These are phyloP conservation scores for Saccostrea echinata DNA, from an alignment of 1,140 invertebrate genomes.

Conservation along the genomic window DNA sequence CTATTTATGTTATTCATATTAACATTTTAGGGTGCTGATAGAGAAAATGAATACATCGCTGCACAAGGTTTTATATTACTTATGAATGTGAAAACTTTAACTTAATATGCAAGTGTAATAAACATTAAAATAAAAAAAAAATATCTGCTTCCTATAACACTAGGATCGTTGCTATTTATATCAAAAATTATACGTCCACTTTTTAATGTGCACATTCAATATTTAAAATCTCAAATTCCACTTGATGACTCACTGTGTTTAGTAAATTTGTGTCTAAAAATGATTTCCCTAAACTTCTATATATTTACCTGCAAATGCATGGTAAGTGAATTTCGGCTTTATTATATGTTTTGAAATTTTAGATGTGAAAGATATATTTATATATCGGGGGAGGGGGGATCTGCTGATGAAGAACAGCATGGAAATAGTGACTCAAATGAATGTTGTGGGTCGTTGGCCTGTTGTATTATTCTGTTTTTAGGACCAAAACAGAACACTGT, in stretches of 20 bases:
- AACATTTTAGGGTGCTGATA: not conserved
- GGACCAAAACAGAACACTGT: not conserved
- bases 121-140: not conserved
- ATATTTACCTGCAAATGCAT: too few relatives aligned
- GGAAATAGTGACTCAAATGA: not conserved
- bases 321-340: too few relatives aligned
- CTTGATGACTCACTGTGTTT: too few relatives aligned
- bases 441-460: not conserved
- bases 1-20: not conserved
- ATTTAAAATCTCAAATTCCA: not conserved
- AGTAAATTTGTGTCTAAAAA: too few relatives aligned
- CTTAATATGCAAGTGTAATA: not conserved
- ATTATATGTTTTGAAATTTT: too few relatives aligned
- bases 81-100: not conserved
- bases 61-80: not conserved
- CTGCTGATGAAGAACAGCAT: not conserved
- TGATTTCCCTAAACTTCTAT: too few relatives aligned
- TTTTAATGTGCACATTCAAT: too few relatives aligned
- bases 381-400: too few relatives aligned
- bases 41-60: not conserved
- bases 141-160: not conserved
- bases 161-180: not conserved
- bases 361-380: too few relatives aligned
- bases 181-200: not conserved
- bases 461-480: not conserved